Evolutionary conservation across 1,140 invertebrate genomes (phyloP).

Genomic region (Pseudomyrmex concolor): DNA sequence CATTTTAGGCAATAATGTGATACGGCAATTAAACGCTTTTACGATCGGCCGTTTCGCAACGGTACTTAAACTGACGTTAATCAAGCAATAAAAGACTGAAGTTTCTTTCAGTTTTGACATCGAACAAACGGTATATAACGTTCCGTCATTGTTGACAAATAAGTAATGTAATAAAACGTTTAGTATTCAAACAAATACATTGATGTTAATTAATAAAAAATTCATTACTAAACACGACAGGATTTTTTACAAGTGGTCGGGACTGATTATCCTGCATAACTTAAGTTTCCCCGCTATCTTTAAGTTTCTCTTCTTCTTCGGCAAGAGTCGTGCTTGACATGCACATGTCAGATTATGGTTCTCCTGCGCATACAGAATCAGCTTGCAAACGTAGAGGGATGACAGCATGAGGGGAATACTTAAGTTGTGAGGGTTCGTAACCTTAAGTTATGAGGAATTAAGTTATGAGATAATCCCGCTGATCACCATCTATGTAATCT

Average conservation of each 20-base stretch:
- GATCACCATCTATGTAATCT: no score
- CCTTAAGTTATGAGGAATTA: no score
- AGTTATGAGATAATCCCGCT: no score
- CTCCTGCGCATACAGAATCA: no score
- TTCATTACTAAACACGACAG: background rate
- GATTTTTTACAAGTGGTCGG: background rate
- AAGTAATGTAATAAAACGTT: background rate
- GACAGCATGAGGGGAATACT: no score
- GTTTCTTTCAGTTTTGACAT: slow-evolving; percentile 15
- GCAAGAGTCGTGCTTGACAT: no score
- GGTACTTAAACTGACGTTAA: background rate
- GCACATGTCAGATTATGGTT: no score
- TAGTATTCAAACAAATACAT: background rate
- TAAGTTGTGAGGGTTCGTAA: no score
- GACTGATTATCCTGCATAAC: no score
- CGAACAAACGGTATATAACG: background rate
- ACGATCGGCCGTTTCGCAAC: slow-evolving; percentile 27
- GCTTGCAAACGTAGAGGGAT: no score
- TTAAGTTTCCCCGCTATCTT: no score
- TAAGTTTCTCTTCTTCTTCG: no score
- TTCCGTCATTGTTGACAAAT: slow-evolving; percentile 1
- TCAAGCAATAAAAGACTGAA: background rate
- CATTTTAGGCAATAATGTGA: slow-evolving; percentile 45
- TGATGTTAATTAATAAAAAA: slow-evolving; percentile 12
- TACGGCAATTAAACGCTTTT: slow-evolving; percentile 25